Evolutionary conservation across 2,888 invertebrate species (phyloP).

Genomic region (Andrena minutula): DNA sequence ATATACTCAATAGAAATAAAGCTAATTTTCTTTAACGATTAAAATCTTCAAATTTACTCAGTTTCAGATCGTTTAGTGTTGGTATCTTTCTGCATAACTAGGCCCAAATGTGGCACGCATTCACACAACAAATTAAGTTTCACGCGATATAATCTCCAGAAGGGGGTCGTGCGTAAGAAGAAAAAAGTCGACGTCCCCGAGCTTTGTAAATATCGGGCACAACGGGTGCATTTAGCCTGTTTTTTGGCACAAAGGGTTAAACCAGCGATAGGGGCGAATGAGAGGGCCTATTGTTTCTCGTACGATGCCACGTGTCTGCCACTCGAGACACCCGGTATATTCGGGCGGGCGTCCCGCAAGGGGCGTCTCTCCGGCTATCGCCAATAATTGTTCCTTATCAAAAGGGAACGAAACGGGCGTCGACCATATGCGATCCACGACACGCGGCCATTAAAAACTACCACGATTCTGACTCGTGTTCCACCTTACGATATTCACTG

Average conservation of each 20-base stretch:
- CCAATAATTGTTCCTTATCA: slow-evolving; percentile 75
- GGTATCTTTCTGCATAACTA: background rate
- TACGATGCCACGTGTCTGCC: slow-evolving; percentile 49
- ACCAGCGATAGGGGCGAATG: slow-evolving; percentile 44
- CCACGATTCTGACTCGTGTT: slow-evolving; percentile 11
- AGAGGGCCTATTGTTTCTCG: slow-evolving; percentile 64
- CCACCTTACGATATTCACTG: slow-evolving; percentile 8
- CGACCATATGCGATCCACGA: slow-evolving; percentile 68
- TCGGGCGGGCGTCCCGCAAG: slow-evolving; percentile 56
- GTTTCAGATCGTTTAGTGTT: too few species aligned
- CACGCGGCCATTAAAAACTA: slow-evolving; percentile 63
- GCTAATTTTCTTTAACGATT: too few species aligned
- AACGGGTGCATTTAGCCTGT: slow-evolving; percentile 48
- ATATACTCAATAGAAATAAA: too few species aligned
- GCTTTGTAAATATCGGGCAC: slow-evolving; percentile 16
- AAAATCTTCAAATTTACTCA: too few species aligned
- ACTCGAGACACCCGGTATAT: slow-evolving; percentile 68
- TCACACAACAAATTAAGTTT: slow-evolving; percentile 10
- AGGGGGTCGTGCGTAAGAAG: background rate
- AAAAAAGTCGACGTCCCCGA: slow-evolving; percentile 13
- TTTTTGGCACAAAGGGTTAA: slow-evolving; percentile 61
- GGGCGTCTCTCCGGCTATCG: slow-evolving; percentile 72
- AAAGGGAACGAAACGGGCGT: slow-evolving; percentile 68
- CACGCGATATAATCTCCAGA: slow-evolving; percentile 8
- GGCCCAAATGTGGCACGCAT: slow-evolving; percentile 1